phyloP scores from a whole-genome alignment of 2,113 vertebrate genomes.

The Zosterops borbonicus region DNA sequence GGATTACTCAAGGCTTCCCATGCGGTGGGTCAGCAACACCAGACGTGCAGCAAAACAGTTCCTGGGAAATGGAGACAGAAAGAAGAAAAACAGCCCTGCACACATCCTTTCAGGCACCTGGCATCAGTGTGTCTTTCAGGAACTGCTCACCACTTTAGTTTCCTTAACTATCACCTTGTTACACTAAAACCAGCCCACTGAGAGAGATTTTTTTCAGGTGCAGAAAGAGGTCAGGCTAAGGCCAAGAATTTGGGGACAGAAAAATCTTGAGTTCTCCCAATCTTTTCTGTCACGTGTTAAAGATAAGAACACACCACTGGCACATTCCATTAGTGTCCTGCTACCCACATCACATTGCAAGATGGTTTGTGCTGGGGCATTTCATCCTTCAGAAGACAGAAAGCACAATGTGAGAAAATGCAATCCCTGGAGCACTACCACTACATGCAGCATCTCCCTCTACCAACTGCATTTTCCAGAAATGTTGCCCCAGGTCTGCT shows the following conservation, averaged over 20 bases:
- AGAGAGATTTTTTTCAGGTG: background rate
- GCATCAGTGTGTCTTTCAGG: background rate
- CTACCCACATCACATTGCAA: background rate
- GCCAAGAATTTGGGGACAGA: background rate
- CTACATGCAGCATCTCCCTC: background rate
- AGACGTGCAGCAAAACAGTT: background rate
- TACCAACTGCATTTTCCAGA: background rate
- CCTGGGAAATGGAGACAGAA: background rate
- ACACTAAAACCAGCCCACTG: background rate
- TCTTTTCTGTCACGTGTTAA: background rate
- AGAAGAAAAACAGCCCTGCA: background rate
- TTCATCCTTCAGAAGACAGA: background rate
- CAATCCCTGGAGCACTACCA: background rate
- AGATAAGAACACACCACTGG: background rate
- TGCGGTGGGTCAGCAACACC: background rate
- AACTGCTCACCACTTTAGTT: background rate
- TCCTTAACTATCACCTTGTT: background rate
- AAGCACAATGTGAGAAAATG: background rate
- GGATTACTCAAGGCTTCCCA: slow-evolving; percentile 48
- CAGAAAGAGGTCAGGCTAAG: background rate
- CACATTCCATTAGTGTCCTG: background rate
- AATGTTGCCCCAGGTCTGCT: background rate
- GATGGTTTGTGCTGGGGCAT: background rate
- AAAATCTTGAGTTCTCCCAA: accelerated
- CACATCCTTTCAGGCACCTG: background rate